Evolutionary conservation across 2,888 invertebrate genomes (phyloP).

Genomic region (Latrodectus elegans): DNA sequence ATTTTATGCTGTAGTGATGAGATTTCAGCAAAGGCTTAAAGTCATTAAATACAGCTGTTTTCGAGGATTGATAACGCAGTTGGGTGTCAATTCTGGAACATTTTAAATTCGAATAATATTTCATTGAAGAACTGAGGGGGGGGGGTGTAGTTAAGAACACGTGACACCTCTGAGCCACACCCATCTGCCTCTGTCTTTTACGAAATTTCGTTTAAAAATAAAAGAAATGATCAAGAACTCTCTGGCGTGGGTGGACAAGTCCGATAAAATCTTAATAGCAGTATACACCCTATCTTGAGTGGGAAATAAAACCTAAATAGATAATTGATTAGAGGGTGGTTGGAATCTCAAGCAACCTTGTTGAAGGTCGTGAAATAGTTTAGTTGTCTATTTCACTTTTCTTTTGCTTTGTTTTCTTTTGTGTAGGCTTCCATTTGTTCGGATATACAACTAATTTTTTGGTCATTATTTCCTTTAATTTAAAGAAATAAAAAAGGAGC

Average conservation of each 20-base stretch:
- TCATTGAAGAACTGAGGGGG: no score
- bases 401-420: background rate
- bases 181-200: slow-evolving; percentile 11
- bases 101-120: no score
- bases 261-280: slow-evolving; percentile 5
- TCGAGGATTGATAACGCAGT: no score
- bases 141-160: no score
- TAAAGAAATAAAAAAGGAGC: no score
- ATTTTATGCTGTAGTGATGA: no score
- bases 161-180: slow-evolving; percentile 11
- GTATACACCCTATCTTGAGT: slow-evolving; percentile 23
- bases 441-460: no score
- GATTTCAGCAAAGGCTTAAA: no score
- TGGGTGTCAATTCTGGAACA: no score
- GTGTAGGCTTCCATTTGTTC: no score
- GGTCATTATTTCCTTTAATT: no score
- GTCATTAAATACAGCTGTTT: no score
- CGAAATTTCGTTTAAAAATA: slow-evolving; percentile 18
- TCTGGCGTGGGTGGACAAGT: slow-evolving; percentile 44
- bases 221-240: slow-evolving; percentile 33
- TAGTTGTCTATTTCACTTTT: background rate
- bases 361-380: slow-evolving; percentile 14
- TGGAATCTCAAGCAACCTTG: slow-evolving; percentile 24
- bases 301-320: background rate
- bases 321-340: slow-evolving; percentile 16